phyloP scores from a whole-genome alignment of 2,113 vertebrate species.

The Cottus gobio region DNA sequence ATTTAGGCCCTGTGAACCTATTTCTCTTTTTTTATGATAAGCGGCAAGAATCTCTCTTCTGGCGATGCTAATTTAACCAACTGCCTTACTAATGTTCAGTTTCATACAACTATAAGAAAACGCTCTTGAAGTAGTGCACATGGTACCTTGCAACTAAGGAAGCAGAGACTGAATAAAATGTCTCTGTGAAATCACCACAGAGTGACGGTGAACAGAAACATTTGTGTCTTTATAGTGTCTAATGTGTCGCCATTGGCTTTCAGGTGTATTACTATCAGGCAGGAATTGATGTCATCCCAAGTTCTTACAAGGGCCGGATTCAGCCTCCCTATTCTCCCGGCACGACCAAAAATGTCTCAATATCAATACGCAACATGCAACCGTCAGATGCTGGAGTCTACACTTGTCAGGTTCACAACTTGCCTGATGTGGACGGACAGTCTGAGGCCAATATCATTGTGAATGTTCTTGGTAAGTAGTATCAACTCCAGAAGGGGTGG shows the following conservation, averaged over 20 bases:
- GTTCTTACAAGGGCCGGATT: conserved; percentile 72
- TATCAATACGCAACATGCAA: conserved; percentile 86
- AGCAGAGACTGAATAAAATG: background rate
- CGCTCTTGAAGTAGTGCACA: background rate
- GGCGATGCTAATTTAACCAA: background rate
- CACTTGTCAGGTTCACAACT: conserved; percentile 87
- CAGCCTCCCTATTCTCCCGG: conserved; percentile 71
- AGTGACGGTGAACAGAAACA: background rate
- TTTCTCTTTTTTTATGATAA: background rate
- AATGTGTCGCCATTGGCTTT: conserved; percentile 27
- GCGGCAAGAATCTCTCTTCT: background rate
- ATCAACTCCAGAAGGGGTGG: background rate
- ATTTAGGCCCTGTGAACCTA: background rate
- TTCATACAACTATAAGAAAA: background rate
- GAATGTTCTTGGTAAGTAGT: conserved; percentile 85
- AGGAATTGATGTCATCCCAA: conserved; percentile 28
- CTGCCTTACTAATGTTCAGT: background rate
- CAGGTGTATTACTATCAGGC: conserved; percentile 75
- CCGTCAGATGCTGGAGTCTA: conserved; percentile 86
- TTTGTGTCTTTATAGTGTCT: background rate
- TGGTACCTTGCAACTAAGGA: background rate
- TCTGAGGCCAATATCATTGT: conserved; percentile 81
- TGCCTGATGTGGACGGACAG: conserved; percentile 72
- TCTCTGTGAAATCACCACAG: too few species aligned
- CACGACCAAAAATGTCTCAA: conserved; percentile 80